Conservation (phyloP, 2,797 vertebrate genomes). For the Hyperoplus lanceolatus region DNA sequence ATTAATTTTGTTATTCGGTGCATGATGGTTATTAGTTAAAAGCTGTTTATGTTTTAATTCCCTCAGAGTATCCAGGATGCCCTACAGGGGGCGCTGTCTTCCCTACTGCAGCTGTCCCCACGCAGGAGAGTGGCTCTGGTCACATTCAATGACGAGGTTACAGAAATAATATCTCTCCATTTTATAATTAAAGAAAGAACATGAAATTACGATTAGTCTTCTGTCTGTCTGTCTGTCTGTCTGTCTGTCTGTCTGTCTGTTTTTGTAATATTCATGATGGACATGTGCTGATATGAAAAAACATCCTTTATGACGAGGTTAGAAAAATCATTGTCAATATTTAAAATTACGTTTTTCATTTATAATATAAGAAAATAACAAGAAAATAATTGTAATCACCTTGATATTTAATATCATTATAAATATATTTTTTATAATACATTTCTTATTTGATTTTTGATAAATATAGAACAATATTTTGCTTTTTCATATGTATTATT, state of each 20-base stretch:
- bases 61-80: conserved; percentile 84
- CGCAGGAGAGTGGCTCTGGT: conserved; percentile 83
- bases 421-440: too few relatives aligned
- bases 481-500: neutral
- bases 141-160: conserved; percentile 84
- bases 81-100: conserved; percentile 74
- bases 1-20: too few relatives aligned
- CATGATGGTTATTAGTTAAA: neutral
- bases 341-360: neutral
- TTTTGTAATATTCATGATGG: too few relatives aligned
- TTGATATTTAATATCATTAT: too few relatives aligned
- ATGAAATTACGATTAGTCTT: too few relatives aligned
- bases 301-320: too few relatives aligned
- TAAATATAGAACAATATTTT: neutral
- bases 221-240: too few relatives aligned
- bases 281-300: too few relatives aligned
- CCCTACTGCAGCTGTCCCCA: conserved; percentile 74
- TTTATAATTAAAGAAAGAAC: neutral
- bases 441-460: too few relatives aligned
- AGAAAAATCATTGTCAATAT: too few relatives aligned
- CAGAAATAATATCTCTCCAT: neutral
- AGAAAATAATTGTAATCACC: neutral
- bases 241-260: too few relatives aligned
- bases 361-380: neutral
- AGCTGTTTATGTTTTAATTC: neutral